Base-by-base conservation (phyloP, 2,888 invertebrate species). In the Alsophila aescularia region DNA sequence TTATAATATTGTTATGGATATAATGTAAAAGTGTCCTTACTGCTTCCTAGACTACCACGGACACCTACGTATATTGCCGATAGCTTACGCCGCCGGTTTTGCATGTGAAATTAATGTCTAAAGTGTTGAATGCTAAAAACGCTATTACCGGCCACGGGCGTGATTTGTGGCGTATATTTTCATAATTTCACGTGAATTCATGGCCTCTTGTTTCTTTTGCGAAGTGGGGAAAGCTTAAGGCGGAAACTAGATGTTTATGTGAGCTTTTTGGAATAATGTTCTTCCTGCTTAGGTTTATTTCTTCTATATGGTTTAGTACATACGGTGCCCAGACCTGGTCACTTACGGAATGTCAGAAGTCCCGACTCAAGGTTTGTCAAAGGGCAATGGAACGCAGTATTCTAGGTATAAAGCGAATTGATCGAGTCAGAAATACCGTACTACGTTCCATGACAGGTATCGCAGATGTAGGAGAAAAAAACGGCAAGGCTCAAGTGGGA, bases 61-160 rank as follows among this genome's bases (percentile, higher is more conserved):
- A 54, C 52, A 44, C 36, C 47, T 50, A 45, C 43, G 47, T 52
- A 58, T 27, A 52, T 49, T 42, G 32, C 36, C 47, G 42, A 53
- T 57, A 56, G 48, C 57, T 55, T 36, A 52, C 56, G 60, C 56
- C 52, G 45, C 36, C 52, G 62, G 58, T 60, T 62, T 61, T 61
- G 63, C 61, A 61, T 61, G 58, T 52, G 42, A 60, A 59, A 62
- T 60, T 65, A 65, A 62, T 64, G 64, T 52, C 52, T 39, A 52
- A 56, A 60, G 64, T 62, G 64, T 64, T 64, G 56, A 58, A 62
- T 65, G 58, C 52, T 60, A 60, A 65, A 65, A 64, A 65, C 54
- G 62, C 52, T 62, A 64, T 64, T 56, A 64, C 60, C 50, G 51
- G 45, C 21, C 47, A 9, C 39, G 15, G 32, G 29, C 55, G 41